These are phyloP conservation scores for Pseudotriccus pelzelni DNA, from an alignment of 2,797 vertebrate genomes.

Conservation along the genomic window DNA sequence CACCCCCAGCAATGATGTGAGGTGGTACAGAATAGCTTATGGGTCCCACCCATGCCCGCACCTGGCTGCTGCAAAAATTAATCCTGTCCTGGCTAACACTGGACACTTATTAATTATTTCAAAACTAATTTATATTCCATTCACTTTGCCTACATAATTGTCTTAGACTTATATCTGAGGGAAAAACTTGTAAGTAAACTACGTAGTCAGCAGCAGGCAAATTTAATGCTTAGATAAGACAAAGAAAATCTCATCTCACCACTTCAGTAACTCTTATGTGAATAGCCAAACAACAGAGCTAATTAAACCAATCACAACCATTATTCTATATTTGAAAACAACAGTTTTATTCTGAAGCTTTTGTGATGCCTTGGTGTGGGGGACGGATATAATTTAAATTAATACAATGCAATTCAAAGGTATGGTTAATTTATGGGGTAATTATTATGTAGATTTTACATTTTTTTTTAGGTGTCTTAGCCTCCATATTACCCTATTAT, in stretches of 20 bases:
- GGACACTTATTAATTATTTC: not conserved
- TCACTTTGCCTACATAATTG: not conserved
- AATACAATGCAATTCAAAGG: not conserved
- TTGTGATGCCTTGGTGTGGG: not conserved
- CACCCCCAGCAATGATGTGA: accelerated
- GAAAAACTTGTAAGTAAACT: not conserved
- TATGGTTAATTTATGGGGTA: not conserved
- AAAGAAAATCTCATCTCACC: not conserved
- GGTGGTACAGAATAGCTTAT: not conserved
- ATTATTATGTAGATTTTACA: not conserved
- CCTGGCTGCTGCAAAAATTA: not conserved
- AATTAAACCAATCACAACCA: not conserved
- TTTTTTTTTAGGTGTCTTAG: not conserved
- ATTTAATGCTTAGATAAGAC: not conserved
- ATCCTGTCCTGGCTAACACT: not conserved
- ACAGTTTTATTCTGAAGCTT: not conserved
- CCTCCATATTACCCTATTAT: not conserved
- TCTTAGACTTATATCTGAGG: not conserved
- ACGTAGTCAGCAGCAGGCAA: not conserved
- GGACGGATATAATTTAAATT: not conserved
- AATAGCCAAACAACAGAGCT: not conserved
- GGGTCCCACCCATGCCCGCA: not conserved
- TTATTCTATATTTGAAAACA: not conserved
- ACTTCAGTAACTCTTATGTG: not conserved
- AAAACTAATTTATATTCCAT: not conserved